Evolutionary conservation across 1,140 invertebrate genomes (phyloP), one percentile per base, ranked within the genome.

Genomic region (Zaprionus ornatus): DNA sequence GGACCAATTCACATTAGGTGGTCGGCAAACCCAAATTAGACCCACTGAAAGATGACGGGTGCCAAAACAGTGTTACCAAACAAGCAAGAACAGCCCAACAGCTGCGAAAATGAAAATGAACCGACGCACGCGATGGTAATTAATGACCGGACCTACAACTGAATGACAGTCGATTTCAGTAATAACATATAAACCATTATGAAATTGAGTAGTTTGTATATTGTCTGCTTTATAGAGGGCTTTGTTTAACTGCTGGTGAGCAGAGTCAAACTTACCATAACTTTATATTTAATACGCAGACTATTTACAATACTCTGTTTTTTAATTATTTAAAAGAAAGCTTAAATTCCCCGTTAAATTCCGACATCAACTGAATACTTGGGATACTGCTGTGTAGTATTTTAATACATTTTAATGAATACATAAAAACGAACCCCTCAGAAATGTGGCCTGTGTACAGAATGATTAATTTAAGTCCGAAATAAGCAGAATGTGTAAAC

Each of bases 61-160:
- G 60, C 68, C 68, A 12, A 56, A 69, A 62, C 45, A 69, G 35
- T 62, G 35, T 40, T 37, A 69, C 21, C 19, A 17, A 29, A 25
- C 50, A 52, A 23, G 52, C 25, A 29, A 29, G 23, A 55, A 9
- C 52, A 4, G 13, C 15, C 7, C 23, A 54, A 69, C 50, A 37
- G 52, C 50, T 63, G 72, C 32, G 40, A 45, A 70, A 75, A 75
- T 75, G 67, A 71, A 45, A n/a, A 45, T n/a, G 52, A 32, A 32
- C 73, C 59, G 45, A 21, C 42, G 25, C 73, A 75, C 73, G 73
- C 73, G 42, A 75, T 59, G 6, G 60, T 70, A 75, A 75, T 75
- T 75, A 75, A 75, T 75, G 73, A 64, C 17, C 67, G 21, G 60
- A 57, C 52, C 19, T 23, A 54, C 15, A 40, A 55, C 60, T 62